Evolutionary conservation across 1,140 invertebrate species (phyloP).

Genomic region (Caenorhabditis tropicalis): DNA sequence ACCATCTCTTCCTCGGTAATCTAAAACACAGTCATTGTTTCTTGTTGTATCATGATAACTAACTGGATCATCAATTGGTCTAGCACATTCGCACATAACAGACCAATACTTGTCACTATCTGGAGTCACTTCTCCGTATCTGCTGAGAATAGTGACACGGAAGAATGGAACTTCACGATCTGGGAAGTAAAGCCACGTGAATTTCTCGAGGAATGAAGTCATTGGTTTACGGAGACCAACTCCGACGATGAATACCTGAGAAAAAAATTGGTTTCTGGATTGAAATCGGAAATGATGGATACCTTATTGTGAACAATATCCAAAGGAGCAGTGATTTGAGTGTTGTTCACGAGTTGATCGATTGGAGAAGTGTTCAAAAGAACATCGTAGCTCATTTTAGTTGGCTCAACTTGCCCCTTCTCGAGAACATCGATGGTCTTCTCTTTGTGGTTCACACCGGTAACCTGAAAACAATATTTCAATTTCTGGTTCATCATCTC

Average conservation of each 20-base stretch:
- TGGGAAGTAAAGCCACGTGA: conserved; percentile 72
- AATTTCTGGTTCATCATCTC: too few relatives aligned
- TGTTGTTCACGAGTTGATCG: conserved; percentile 66
- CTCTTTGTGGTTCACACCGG: conserved; percentile 59
- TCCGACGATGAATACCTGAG: conserved; percentile 69
- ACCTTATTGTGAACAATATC: conserved; percentile 68
- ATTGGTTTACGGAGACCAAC: conserved; percentile 69
- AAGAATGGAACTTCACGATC: conserved; percentile 71
- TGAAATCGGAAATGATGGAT: too few relatives aligned
- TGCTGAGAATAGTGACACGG: conserved; percentile 69
- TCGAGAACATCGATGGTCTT: conserved; percentile 62
- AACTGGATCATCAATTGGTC: conserved; percentile 63
- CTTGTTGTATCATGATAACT: not conserved
- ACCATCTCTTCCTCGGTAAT: conserved; percentile 69
- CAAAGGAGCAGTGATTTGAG: conserved; percentile 64
- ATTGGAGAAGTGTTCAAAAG: conserved; percentile 70
- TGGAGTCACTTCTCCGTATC: conserved; percentile 66
- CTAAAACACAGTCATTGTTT: conserved; percentile 46
- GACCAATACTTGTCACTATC: conserved; percentile 71
- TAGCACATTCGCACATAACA: conserved; percentile 72
- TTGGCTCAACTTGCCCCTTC: conserved; percentile 50
- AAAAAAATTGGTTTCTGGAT: not conserved
- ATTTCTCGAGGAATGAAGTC: conserved; percentile 65
- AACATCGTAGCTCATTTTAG: conserved; percentile 64
- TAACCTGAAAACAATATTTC: conserved; percentile 47